phyloP scores from a whole-genome alignment of 1,140 invertebrate species.

The Zaprionus lachaisei region DNA sequence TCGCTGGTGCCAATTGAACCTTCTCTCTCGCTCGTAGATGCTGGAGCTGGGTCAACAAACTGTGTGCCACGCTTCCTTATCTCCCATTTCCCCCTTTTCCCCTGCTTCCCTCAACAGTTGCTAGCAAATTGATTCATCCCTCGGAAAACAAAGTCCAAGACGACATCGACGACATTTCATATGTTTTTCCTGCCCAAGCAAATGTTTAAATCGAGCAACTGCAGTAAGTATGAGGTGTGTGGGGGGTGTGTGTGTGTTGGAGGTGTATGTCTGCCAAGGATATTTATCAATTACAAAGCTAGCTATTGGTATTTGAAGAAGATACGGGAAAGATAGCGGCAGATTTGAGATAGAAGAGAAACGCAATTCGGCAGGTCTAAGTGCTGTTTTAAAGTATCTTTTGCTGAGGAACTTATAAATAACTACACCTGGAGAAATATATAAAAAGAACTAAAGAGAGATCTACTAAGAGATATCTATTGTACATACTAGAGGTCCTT shows the following conservation, averaged over 20 bases:
- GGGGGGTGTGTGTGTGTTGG: not conserved
- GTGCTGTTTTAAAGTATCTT: not conserved
- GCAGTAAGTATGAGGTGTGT: not conserved
- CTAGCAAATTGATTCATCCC: constrained; percentile 37
- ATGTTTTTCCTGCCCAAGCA: constrained; percentile 19
- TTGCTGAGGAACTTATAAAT: not conserved
- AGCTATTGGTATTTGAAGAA: constrained; percentile 2
- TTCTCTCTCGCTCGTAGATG: constrained; percentile 25
- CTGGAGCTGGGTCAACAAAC: constrained; percentile 71
- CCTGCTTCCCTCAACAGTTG: not conserved
- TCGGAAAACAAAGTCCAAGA: constrained; percentile 36
- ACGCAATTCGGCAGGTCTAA: not conserved
- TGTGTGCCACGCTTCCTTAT: constrained; percentile 28
- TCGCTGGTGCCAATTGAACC: constrained; percentile 76
- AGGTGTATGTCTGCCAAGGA: not conserved
- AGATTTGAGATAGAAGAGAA: not conserved
- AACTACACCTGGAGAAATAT: too few species aligned
- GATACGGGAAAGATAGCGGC: not conserved
- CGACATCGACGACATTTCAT: constrained; percentile 23
- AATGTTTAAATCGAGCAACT: constrained; percentile 41
- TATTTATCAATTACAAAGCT: constrained; percentile 9
- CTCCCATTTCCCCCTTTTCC: not conserved
- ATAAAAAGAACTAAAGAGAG: too few species aligned
- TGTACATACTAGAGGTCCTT: too few species aligned
- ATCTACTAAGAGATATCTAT: too few species aligned